Evolutionary conservation across 2,797 vertebrate species (phyloP).

Genomic region (Cyprinella venusta): DNA sequence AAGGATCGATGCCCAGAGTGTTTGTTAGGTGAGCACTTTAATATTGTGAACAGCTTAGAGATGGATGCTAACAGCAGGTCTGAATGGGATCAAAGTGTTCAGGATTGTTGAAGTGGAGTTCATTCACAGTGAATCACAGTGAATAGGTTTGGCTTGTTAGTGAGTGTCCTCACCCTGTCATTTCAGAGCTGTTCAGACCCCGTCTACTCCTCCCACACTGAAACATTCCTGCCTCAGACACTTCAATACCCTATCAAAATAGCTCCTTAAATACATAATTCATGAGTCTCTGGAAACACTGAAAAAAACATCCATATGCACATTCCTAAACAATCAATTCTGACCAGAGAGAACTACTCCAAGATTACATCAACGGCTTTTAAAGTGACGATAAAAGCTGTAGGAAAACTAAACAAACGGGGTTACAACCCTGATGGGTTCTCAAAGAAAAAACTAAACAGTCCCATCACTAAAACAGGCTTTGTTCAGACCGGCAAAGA

Average conservation of each 20-base stretch:
- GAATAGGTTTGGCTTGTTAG: conserved; percentile 46
- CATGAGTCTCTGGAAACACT: conserved; percentile 15
- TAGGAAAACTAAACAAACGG: background rate
- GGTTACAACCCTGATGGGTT: background rate
- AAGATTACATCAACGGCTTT: background rate
- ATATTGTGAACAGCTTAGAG: conserved; percentile 49
- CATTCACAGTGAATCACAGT: conserved; percentile 60
- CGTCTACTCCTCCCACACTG: conserved; percentile 37
- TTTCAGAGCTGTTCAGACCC: conserved; percentile 49
- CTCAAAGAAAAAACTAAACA: background rate
- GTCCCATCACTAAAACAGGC: background rate
- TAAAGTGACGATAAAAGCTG: background rate
- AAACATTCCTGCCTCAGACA: conserved; percentile 33
- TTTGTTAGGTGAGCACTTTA: conserved; percentile 7
- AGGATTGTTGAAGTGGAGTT: conserved; percentile 59
- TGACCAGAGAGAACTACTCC: background rate
- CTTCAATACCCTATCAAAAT: conserved; percentile 18
- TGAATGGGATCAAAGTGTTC: conserved; percentile 40
- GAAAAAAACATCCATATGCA: background rate
- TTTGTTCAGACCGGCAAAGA: background rate
- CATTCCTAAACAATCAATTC: background rate
- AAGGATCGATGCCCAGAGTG: background rate
- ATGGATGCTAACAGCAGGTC: conserved; percentile 52
- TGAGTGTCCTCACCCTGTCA: conserved; percentile 47
- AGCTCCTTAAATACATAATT: conserved; percentile 5